phyloP scores from a whole-genome alignment of 2,113 vertebrate genomes.

The Alligator mississippiensis region DNA sequence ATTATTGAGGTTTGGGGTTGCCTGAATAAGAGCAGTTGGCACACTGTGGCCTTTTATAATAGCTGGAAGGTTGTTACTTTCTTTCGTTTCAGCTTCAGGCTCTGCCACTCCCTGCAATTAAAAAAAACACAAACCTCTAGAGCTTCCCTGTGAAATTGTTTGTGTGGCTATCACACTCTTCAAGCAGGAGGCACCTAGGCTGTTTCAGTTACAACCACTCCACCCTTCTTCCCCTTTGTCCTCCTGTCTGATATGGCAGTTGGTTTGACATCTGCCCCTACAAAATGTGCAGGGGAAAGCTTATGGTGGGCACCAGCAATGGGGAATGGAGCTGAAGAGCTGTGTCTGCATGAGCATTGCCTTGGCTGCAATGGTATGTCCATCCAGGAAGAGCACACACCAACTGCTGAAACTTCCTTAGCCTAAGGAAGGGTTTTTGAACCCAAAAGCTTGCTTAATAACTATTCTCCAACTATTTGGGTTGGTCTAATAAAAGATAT shows the following conservation, averaged over 20 bases:
- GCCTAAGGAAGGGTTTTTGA: too few species aligned
- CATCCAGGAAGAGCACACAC: too few species aligned
- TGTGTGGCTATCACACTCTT: neutral
- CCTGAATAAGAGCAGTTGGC: neutral
- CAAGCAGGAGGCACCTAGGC: neutral
- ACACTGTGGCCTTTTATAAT: fast-evolving
- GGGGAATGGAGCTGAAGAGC: neutral
- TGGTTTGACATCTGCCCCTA: neutral
- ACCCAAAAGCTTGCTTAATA: too few species aligned
- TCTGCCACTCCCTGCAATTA: neutral
- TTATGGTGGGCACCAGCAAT: neutral
- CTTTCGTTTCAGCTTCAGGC: neutral
- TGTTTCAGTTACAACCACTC: neutral
- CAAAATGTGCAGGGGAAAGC: neutral
- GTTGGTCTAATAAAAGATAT: too few species aligned
- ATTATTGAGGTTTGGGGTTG: neutral
- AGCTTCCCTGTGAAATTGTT: neutral
- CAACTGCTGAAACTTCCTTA: too few species aligned
- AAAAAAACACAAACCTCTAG: neutral
- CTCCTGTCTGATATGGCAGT: neutral
- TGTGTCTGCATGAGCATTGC: neutral
- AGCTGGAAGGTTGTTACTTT: neutral
- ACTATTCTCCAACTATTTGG: too few species aligned
- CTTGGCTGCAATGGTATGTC: neutral
- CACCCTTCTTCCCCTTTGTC: neutral